These are phyloP conservation scores for Ellobium chinense DNA, from an alignment of 2,888 invertebrate species.

Conservation along the genomic window DNA sequence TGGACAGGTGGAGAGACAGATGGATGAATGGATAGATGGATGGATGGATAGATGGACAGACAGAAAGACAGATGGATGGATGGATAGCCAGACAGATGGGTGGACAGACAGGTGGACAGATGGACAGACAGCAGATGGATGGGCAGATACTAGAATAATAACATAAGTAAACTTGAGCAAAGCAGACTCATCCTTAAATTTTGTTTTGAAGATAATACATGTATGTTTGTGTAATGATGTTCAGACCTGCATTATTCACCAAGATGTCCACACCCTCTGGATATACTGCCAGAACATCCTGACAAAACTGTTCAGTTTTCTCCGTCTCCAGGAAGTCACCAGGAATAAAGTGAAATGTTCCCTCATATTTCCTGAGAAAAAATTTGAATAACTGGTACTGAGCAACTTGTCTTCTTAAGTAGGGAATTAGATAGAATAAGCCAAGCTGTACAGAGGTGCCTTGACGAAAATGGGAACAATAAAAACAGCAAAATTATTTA, in stretches of 20 bases:
- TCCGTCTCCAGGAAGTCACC: conserved; percentile 52
- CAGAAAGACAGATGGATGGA: not conserved
- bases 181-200: too few relatives aligned
- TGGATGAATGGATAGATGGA: not conserved
- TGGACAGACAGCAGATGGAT: not conserved
- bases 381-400: too few relatives aligned
- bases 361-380: conserved; percentile 23
- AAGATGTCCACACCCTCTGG: conserved; percentile 66
- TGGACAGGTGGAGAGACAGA: not conserved
- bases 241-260: conserved; percentile 71
- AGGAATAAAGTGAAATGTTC: conserved; percentile 27
- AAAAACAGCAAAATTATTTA: too few relatives aligned
- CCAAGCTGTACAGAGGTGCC: too few relatives aligned
- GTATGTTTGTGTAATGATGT: not conserved
- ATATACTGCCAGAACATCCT: conserved; percentile 42
- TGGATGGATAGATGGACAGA: not conserved
- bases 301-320: conserved; percentile 49
- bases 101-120: not conserved
- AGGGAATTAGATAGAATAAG: too few relatives aligned
- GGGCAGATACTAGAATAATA: not conserved
- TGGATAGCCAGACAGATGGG: not conserved
- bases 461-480: too few relatives aligned
- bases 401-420: too few relatives aligned
- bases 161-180: not conserved
- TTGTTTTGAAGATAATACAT: not conserved